phyloP scores from a whole-genome alignment of 2,113 vertebrate species.

The Octodon degus region DNA sequence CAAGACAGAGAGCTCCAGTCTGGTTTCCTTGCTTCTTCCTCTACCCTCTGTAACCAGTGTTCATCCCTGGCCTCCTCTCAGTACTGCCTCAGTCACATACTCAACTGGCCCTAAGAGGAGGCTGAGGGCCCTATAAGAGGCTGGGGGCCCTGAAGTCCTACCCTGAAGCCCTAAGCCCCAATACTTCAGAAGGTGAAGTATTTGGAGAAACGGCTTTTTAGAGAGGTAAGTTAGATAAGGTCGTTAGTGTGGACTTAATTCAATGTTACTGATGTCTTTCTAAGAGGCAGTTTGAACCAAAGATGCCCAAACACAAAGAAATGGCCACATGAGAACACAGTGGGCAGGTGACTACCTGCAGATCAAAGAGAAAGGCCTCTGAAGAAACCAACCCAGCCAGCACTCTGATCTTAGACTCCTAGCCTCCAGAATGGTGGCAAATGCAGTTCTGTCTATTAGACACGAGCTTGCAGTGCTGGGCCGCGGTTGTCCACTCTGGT shows the following conservation, averaged over 20 bases:
- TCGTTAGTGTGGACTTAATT: not conserved
- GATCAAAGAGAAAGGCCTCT: not conserved
- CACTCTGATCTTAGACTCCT: not conserved
- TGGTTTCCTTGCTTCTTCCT: not conserved
- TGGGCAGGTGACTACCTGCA: rapidly evolving
- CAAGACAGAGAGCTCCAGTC: not conserved
- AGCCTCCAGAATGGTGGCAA: not conserved
- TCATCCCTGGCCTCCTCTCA: not conserved
- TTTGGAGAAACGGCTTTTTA: not conserved
- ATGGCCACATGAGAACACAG: rapidly evolving
- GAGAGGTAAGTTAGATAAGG: not conserved
- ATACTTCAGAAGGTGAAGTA: not conserved
- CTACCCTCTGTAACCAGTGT: not conserved
- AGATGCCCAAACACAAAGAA: not conserved
- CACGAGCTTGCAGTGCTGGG: not conserved
- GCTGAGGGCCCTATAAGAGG: not conserved
- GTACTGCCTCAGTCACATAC: not conserved
- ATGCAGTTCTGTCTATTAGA: not conserved
- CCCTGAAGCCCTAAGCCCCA: not conserved
- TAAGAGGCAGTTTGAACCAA: not conserved
- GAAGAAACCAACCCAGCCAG: not conserved
- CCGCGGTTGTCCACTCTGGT: too few species aligned
- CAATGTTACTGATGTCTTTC: not conserved
- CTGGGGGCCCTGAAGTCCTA: not conserved
- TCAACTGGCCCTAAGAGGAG: not conserved